Evolutionary conservation across 2,888 invertebrate genomes (phyloP).

Genomic region (Dysmachus trigonus): DNA sequence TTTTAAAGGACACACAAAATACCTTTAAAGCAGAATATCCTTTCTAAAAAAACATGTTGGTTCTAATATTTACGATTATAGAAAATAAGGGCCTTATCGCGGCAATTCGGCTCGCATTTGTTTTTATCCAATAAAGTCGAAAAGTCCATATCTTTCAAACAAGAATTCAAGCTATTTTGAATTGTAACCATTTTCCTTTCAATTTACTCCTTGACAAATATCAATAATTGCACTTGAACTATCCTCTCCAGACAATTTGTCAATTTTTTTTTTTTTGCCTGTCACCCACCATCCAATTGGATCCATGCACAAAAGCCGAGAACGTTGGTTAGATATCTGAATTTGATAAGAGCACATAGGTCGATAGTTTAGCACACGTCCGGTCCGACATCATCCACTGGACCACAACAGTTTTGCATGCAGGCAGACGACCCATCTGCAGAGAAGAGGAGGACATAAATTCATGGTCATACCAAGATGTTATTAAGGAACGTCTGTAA

Average conservation of each 20-base stretch:
- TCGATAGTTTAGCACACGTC: neutral
- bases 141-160: neutral
- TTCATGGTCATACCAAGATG: slow-evolving; percentile 19
- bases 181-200: neutral
- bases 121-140: too few relatives aligned
- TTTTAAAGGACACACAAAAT: too few relatives aligned
- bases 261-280: neutral
- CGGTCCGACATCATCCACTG: neutral
- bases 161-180: neutral
- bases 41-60: too few relatives aligned
- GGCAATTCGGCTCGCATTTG: too few relatives aligned
- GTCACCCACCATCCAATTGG: neutral
- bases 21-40: too few relatives aligned
- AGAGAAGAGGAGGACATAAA: slow-evolving; percentile 13
- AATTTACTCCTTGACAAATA: neutral
- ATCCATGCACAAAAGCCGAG: neutral
- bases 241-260: neutral
- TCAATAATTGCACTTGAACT: neutral
- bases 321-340: neutral
- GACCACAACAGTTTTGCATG: neutral
- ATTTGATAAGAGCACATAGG: neutral
- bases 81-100: too few relatives aligned
- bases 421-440: slow-evolving; percentile 13
- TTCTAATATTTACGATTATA: too few relatives aligned
- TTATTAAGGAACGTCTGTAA: slow-evolving; percentile 37